These are phyloP conservation scores for Drosophila macrospina DNA, from an alignment of 2,888 invertebrate genomes.

Conservation along the genomic window DNA sequence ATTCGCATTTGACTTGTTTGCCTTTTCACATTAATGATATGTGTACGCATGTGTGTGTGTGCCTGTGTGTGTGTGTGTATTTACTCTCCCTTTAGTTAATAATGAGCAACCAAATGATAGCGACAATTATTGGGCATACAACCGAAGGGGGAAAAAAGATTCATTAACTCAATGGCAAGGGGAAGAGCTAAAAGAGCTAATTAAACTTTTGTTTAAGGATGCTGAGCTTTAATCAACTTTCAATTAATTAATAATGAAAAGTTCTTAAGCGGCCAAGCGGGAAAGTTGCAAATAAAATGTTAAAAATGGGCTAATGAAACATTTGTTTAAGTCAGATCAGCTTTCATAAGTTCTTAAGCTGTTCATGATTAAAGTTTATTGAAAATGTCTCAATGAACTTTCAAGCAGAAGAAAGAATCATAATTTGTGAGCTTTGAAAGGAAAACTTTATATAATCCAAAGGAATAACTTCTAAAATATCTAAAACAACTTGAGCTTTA, in stretches of 20 bases:
- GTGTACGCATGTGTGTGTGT: no score
- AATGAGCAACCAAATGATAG: slow-evolving; percentile 17
- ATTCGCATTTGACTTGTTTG: slow-evolving; percentile 46
- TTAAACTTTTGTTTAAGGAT: slow-evolving; percentile 10
- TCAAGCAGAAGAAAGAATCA: no score
- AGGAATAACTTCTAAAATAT: no score
- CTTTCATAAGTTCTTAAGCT: no score
- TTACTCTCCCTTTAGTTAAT: slow-evolving; percentile 17
- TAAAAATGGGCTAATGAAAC: no score
- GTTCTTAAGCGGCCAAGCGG: not conserved
- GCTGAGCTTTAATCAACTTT: slow-evolving; percentile 12
- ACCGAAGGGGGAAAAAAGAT: slow-evolving; percentile 11
- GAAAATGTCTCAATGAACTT: no score
- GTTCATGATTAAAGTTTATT: no score
- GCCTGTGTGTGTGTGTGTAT: not conserved
- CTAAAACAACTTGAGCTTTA: no score
- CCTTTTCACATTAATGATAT: not conserved
- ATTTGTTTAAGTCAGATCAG: no score
- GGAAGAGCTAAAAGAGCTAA: slow-evolving; percentile 14
- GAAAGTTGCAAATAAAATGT: not conserved
- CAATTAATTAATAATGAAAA: not conserved
- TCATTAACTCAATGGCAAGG: slow-evolving; percentile 1
- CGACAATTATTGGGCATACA: slow-evolving; percentile 9
- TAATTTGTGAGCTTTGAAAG: no score
- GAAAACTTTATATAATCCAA: no score